phyloP scores from a whole-genome alignment of 1,140 invertebrate species.

The Wiebesia pumilae region DNA sequence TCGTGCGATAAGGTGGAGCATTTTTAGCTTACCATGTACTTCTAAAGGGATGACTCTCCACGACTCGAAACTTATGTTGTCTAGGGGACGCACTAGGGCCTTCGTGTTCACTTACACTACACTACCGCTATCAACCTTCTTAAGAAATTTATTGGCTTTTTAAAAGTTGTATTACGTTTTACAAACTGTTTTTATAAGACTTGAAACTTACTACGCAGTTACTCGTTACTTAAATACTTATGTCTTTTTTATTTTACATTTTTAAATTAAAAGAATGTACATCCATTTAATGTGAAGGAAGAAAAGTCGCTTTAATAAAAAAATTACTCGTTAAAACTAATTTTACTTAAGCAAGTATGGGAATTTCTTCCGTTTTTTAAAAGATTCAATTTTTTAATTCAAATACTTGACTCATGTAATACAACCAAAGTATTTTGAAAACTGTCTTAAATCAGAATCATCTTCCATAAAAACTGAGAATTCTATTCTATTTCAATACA shows the following conservation, averaged over 20 bases:
- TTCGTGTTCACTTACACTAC: not conserved
- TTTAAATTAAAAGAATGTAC: too few species aligned
- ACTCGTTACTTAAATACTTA: not conserved
- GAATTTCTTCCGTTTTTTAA: too few species aligned
- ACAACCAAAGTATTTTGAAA: too few species aligned
- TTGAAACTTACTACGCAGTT: not conserved
- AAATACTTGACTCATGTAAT: too few species aligned
- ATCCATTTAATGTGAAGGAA: too few species aligned
- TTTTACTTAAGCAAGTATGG: too few species aligned
- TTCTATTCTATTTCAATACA: too few species aligned
- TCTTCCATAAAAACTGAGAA: too few species aligned
- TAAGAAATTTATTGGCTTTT: not conserved
- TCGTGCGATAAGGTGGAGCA: not conserved
- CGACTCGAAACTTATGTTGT: not conserved
- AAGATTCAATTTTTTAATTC: too few species aligned
- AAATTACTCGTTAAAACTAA: too few species aligned
- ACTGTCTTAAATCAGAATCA: too few species aligned
- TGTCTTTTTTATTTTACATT: not conserved
- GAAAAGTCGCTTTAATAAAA: too few species aligned
- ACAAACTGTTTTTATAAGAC: not conserved
- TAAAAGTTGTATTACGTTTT: not conserved
- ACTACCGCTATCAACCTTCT: not conserved
- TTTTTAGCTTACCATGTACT: conserved; percentile 6
- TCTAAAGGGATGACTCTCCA: not conserved
- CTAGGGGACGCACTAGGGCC: not conserved